Base-by-base conservation (phyloP, 2,797 vertebrate genomes). In the Muraenolepis orangiensis region DNA sequence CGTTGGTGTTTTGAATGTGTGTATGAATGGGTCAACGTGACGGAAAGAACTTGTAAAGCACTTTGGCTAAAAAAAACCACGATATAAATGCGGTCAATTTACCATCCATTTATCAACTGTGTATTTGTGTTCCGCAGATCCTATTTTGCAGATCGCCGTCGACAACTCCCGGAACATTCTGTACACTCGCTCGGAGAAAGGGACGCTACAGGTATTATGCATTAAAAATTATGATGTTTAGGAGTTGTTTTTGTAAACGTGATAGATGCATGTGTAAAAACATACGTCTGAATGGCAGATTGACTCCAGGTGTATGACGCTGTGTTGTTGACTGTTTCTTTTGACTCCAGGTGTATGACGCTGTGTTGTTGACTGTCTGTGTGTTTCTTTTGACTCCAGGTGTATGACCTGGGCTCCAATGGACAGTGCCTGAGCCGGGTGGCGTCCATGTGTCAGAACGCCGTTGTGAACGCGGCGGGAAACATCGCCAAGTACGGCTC, bases 101-200 rank as follows among this genome's bases (percentile, higher is more conserved):
- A n/a, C n/a, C n/a, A n/a, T n/a, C n/a, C n/a, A n/a, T n/a, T n/a
- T n/a, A n/a, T n/a, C n/a, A n/a, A n/a, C n/a, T 61, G 23, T 66
- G 34, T 66, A 14, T 12, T 72, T 72, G 4, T 80, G n/a, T 38
- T 72, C 69, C 34, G 13, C 80, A 99, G 98, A 99, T 91, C 96
- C 98, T 20, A 90, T 99, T 74, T 95, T 99, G 87, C 98, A 99
- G 92, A 97, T 99, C 5, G 95, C 95, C 61, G 82, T 99, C 32
- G 98, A 99, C 89, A 97, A 98, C 87, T 97, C 98, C 13, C 90
- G 95, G 79, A 97, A 97, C 84, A 95, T 93, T 67, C 93, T 99
- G 30, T 95, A 96, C 76, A 98, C 97, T 0, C 95, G 97, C 34
- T 99, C 98, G 1, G 97, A 99, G 88, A 99, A 97, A 91, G 97